These are phyloP conservation scores for Philhelius pedissequus DNA, from an alignment of 2,888 invertebrate species.

Conservation along the genomic window DNA sequence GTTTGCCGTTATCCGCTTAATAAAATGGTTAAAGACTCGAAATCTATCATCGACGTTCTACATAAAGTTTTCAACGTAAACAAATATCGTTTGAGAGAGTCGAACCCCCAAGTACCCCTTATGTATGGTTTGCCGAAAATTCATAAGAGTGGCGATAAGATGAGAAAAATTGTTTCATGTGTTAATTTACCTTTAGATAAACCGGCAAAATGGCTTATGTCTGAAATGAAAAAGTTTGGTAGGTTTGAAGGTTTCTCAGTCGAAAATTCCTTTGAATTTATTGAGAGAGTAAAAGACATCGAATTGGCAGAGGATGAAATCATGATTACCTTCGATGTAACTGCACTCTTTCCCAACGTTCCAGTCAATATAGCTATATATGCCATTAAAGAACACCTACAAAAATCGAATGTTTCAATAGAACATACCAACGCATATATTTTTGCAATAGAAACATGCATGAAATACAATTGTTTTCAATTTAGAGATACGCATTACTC, in stretches of 20 bases:
- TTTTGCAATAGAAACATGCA: not conserved
- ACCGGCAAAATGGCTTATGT: no score
- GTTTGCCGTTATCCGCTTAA: not conserved
- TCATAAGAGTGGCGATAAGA: not conserved
- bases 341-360: not conserved
- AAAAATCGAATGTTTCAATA: not conserved
- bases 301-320: not conserved
- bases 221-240: no score
- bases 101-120: not conserved
- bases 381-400: not conserved
- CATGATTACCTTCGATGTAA: not conserved
- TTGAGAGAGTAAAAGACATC: not conserved
- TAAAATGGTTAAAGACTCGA: not conserved
- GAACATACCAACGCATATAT: no score
- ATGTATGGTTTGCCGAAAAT: no score
- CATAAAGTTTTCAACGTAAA: not conserved
- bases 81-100: not conserved
- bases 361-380: not conserved
- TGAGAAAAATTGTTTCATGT: not conserved
- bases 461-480: not conserved
- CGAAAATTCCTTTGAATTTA: not conserved
- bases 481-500: no score
- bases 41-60: not conserved
- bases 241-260: not conserved
- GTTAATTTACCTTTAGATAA: not conserved